Evolutionary conservation across 2,113 vertebrate species (phyloP).

Genomic region (Platysteira castanea): DNA sequence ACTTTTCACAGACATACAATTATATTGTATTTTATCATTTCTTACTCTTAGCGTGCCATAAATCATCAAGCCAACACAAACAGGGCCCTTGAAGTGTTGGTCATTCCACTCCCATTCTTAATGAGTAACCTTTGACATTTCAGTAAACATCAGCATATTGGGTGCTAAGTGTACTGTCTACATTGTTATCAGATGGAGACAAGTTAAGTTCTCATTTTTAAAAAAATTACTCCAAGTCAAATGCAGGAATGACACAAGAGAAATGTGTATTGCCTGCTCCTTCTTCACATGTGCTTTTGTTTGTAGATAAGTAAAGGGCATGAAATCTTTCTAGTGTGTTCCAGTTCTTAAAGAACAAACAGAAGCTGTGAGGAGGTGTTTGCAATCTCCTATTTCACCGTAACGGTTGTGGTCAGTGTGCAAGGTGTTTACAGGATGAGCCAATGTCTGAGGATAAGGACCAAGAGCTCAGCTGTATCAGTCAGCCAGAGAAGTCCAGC

Average conservation of each 20-base stretch:
- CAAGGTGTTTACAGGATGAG: slow-evolving; percentile 11
- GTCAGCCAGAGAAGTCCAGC: neutral
- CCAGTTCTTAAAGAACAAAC: neutral
- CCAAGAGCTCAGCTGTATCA: neutral
- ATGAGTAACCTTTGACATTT: neutral
- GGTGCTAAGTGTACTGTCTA: neutral
- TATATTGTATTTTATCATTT: neutral
- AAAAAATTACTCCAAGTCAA: neutral
- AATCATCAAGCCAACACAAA: neutral
- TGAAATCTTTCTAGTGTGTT: neutral
- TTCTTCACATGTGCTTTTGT: neutral
- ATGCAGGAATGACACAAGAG: neutral
- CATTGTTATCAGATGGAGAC: neutral
- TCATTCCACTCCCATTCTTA: neutral
- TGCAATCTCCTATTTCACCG: neutral
- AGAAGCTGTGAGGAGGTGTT: neutral
- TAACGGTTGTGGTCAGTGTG: neutral
- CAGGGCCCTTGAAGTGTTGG: neutral
- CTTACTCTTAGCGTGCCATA: neutral
- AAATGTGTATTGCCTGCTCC: neutral
- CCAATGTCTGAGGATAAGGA: slow-evolving; percentile 20
- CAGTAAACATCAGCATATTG: neutral
- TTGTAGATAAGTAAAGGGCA: neutral
- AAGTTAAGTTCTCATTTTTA: neutral
- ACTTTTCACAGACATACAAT: neutral